phyloP scores from a whole-genome alignment of 2,113 vertebrate species.

The Ibidorhyncha struthersii region DNA sequence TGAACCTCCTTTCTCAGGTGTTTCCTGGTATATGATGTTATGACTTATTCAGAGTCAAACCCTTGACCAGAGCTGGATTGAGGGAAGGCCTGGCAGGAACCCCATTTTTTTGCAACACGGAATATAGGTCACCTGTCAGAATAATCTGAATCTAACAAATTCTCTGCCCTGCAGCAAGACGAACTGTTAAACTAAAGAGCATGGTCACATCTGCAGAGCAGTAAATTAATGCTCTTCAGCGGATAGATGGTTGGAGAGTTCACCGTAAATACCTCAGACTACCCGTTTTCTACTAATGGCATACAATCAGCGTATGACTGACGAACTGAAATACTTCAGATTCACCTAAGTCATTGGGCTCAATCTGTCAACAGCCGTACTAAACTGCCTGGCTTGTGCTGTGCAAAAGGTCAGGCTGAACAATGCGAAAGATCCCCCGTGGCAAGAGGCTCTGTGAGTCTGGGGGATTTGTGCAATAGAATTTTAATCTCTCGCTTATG shows the following conservation, averaged over 20 bases:
- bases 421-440: not conserved
- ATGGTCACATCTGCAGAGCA: not conserved
- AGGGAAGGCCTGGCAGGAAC: not conserved
- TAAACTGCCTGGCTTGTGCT: not conserved
- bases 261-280: constrained; percentile 40
- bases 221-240: constrained; percentile 30
- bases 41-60: not conserved
- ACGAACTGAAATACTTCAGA: not conserved
- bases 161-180: not conserved
- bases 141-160: constrained; percentile 15
- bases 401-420: not conserved
- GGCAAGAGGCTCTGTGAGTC: not conserved
- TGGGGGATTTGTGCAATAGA: not conserved
- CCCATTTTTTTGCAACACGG: not conserved
- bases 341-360: not conserved
- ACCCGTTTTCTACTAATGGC: not conserved
- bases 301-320: not conserved
- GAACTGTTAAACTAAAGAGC: constrained; percentile 17
- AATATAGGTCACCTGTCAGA: constrained; percentile 18
- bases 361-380: not conserved
- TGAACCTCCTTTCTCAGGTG: not conserved
- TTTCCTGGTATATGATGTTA: not conserved
- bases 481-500: not conserved
- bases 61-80: not conserved
- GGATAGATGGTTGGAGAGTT: not conserved